Base-by-base conservation (phyloP, 2,888 invertebrate species). In the Metacarcinus magister region DNA sequence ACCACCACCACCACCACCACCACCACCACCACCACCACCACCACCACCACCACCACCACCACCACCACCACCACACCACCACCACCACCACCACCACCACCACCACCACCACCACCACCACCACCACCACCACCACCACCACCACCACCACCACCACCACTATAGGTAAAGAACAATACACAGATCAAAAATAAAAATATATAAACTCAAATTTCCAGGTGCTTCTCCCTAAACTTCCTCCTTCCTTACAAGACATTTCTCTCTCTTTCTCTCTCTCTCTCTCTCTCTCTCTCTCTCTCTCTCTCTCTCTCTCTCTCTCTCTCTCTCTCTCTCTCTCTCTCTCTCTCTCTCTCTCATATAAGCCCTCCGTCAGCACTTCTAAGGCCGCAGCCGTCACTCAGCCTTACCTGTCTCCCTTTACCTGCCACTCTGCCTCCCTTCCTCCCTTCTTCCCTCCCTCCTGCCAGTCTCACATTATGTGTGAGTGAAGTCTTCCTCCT, bases 321-420 rank as follows among this genome's bases (percentile, higher is more conserved):
- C 87, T 87, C 87, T 39, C 87, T 87, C 87, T 39, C 87, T 87
- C 87, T 39, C 87, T 87, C 87, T 87, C 87, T 87, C 28, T 39
- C 54, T 54, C 54, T 54, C 54, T 54, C 54, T 54, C 54, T 54
- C 54, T 16, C 8, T 7, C 54, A 16, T 39, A 87, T 87, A 87
- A 87, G 87, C 28, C 28, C 87, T 10, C 87, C 5, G 67, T 87
- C 7, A 87, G 39, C 87, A 87, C 87, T 87, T 87, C 28, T 87
- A 87, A 87, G 87, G 87, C 3, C 8, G 87, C 87, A 28, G 10
- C 87, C 39, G 39, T 39, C 28, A 39, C 23, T 28, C 87, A 28
- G 2, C 19, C 87, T 39, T 87, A 39, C 87, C 28, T 28, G 87
- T 32, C 28, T 32, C 39, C 19, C 28, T 32, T n/a, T 87, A 19